Base-by-base conservation (phyloP, 2,797 vertebrate genomes). In the Liparis tanakae region DNA sequence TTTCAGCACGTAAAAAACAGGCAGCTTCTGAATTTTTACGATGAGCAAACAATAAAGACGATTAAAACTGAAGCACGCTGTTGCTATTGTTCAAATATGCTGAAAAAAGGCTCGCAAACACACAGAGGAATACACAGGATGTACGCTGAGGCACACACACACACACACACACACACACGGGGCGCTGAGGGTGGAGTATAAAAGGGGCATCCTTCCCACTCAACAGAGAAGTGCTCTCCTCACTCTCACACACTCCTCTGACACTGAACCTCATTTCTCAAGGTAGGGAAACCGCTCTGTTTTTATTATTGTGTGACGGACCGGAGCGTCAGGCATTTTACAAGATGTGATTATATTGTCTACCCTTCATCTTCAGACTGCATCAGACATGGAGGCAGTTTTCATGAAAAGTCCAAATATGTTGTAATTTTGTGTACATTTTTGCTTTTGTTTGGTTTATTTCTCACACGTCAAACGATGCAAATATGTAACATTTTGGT, bases 171-270 rank as follows among this genome's bases (percentile, higher is more conserved):
- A 75, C 64, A 80, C 83, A n/a, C 61, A 50, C 83, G 82, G 72
- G 78, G 77, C 51, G 78, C 89, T 88, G 89, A 87, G 90, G 83
- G 39, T 85, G 53, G 87, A 87, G 85, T 94, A 94, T 94, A 94
- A 92, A 94, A 93, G 90, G 85, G 87, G 74, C 85, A 72, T 89
- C 87, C 85, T 90, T 91, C 82, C 83, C 85, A 87, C 83, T 91
- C 89, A 76, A 62, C 83, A 66, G 71, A 90, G 80, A 92, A 93
- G 88, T 83, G 74, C 80, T 89, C 87, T 86, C 68, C 80, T 85
- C 79, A 76, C 67, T 86, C 82, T 91, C 81, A 81, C 85, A 78
- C 82, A 76, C 82, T 88, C 77, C 67, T 84, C 79, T 17, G 71
- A 84, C 75, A 74, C 80, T 54, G 13, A 86, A 74, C 71, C 61